A percentile compares a stretch with the other conserved stretches of the same genome.
phyloP scores from a whole-genome alignment of 2,888 invertebrate genomes.

The Cristatella mucedo region DNA sequence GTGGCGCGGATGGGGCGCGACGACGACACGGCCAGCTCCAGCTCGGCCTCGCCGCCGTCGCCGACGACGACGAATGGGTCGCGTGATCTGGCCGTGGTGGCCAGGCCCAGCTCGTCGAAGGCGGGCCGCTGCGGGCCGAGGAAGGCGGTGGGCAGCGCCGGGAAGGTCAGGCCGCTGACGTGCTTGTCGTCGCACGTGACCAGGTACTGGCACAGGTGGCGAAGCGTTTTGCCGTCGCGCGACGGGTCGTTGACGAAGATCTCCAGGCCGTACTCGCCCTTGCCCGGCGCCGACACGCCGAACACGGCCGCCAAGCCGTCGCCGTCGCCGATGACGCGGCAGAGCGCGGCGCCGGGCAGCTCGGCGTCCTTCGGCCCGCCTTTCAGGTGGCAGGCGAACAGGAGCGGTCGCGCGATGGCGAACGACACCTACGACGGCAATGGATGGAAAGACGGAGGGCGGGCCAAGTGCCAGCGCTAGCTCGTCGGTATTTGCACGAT shows the following conservation, averaged over 20 bases:
- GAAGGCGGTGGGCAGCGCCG: slow-evolving; percentile 34
- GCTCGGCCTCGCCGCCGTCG: no score
- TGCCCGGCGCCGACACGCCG: slow-evolving; percentile 29
- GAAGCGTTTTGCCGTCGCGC: slow-evolving; percentile 32
- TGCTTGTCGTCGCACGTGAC: slow-evolving; percentile 29
- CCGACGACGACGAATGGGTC: no score
- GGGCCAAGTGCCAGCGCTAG: no score
- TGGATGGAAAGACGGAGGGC: no score
- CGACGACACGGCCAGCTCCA: slow-evolving; percentile 19
- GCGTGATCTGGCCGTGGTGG: slow-evolving; percentile 20
- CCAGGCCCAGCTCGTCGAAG: slow-evolving; percentile 30
- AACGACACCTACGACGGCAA: no score
- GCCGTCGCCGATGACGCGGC: slow-evolving; percentile 30
- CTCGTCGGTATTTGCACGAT: no score
- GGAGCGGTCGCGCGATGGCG: slow-evolving; percentile 29
- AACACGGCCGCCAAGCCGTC: slow-evolving; percentile 35
- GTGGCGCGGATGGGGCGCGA: slow-evolving; percentile 30
- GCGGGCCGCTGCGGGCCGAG: slow-evolving; percentile 35
- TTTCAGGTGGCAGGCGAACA: slow-evolving; percentile 37
- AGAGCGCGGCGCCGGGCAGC: slow-evolving; percentile 31
- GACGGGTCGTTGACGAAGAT: slow-evolving; percentile 36
- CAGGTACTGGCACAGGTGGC: slow-evolving; percentile 34
- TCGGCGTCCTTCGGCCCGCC: slow-evolving; percentile 27
- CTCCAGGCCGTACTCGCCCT: slow-evolving; percentile 36
- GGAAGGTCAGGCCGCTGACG: slow-evolving; percentile 16